A percentile compares a stretch with the other conserved stretches of the same genome.
These are phyloP conservation scores for Microctenopoma lineatum DNA, from an alignment of 2,797 vertebrate genomes.

Conservation along the genomic window DNA sequence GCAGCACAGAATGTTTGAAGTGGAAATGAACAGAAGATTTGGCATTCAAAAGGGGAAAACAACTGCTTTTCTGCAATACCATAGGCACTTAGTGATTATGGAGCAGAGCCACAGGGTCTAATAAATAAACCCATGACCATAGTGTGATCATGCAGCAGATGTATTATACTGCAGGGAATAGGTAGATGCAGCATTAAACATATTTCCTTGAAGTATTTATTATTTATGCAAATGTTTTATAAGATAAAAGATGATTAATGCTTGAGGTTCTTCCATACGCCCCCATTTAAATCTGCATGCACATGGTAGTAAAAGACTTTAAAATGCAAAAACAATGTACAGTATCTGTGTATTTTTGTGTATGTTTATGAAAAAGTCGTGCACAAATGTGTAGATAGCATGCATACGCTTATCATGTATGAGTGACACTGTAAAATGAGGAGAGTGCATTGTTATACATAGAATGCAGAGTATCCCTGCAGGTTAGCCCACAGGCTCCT, in stretches of 20 bases:
- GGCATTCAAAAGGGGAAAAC: neutral
- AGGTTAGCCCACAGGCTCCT: slow-evolving; percentile 41
- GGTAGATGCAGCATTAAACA: slow-evolving; percentile 12
- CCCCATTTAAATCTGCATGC: slow-evolving; percentile 15
- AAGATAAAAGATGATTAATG: slow-evolving; percentile 56
- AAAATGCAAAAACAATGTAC: slow-evolving; percentile 42
- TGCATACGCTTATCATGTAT: neutral
- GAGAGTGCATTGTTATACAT: slow-evolving; percentile 1
- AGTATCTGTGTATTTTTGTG: neutral
- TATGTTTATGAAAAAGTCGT: too few relatives aligned
- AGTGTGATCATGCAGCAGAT: slow-evolving; percentile 21
- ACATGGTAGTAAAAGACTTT: slow-evolving; percentile 1
- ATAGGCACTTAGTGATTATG: neutral
- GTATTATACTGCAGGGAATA: too few relatives aligned
- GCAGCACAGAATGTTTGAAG: neutral
- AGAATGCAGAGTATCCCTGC: slow-evolving; percentile 36
- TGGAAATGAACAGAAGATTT: neutral
- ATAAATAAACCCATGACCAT: slow-evolving; percentile 31
- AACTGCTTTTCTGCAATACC: neutral
- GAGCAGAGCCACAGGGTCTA: slow-evolving; percentile 1
- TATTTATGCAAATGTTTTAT: slow-evolving; percentile 60
- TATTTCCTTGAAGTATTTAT: slow-evolving; percentile 48
- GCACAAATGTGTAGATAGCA: neutral
- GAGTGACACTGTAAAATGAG: slow-evolving; percentile 10
- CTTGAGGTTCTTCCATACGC: slow-evolving; percentile 20